Conservation (phyloP, 2,888 invertebrate genomes). For the Mimachlamys varia region DNA sequence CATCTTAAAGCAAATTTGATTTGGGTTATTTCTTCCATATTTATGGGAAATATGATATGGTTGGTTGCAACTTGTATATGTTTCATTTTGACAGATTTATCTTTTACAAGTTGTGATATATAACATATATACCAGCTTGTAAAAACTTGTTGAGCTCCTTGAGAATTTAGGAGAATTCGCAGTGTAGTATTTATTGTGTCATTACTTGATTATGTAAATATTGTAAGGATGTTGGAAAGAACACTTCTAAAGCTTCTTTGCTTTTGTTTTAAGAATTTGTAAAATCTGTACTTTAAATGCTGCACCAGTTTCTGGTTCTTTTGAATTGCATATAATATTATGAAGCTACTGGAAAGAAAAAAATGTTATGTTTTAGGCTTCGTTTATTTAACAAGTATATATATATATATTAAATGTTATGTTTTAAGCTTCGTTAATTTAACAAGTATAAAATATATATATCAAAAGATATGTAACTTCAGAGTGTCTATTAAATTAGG, state of each 20-base stretch:
- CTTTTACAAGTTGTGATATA: background rate
- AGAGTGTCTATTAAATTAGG: constrained; percentile 3
- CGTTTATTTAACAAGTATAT: background rate
- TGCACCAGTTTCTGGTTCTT: no score
- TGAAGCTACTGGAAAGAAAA: no score
- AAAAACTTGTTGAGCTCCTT: background rate
- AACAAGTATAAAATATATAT: background rate
- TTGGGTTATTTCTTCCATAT: background rate
- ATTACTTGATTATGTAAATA: background rate
- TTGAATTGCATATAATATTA: no score
- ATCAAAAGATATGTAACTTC: background rate
- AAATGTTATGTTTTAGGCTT: no score
- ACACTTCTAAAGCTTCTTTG: background rate
- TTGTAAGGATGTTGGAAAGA: background rate
- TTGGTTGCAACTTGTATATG: background rate
- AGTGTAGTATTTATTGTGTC: background rate
- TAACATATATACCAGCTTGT: background rate
- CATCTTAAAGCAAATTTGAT: background rate
- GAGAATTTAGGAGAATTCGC: background rate
- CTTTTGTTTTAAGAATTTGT: background rate
- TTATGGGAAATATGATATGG: constrained; percentile 11
- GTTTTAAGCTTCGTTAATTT: background rate
- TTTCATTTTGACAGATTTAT: constrained; percentile 23
- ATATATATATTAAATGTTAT: background rate
- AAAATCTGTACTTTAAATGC: background rate